Evolutionary conservation across 2,888 invertebrate species (phyloP).

Genomic region (Platerodrilus igneus): DNA sequence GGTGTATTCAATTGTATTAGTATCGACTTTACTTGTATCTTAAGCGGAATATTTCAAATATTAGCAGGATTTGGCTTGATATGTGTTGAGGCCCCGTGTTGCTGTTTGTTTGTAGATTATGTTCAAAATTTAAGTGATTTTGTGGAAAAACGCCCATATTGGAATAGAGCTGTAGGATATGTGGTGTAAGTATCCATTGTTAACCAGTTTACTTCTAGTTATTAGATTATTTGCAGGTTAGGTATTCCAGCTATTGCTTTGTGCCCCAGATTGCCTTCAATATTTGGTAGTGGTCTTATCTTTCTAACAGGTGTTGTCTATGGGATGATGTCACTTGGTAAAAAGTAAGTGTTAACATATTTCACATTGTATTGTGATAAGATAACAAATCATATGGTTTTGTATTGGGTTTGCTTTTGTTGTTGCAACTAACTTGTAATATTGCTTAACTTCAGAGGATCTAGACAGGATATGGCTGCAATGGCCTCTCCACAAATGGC

Average conservation of each 20-base stretch:
- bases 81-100: slow-evolving; percentile 92
- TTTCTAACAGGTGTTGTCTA: slow-evolving; percentile 86
- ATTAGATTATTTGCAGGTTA: slow-evolving; percentile 56
- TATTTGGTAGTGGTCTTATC: slow-evolving; percentile 85
- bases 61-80: slow-evolving; percentile 83
- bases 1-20: slow-evolving; percentile 72
- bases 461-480: slow-evolving; percentile 80
- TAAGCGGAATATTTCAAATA: slow-evolving; percentile 83
- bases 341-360: slow-evolving; percentile 67
- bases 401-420: slow-evolving; percentile 10
- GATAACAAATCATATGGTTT: slow-evolving; percentile 1
- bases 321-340: slow-evolving; percentile 92
- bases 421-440: slow-evolving; percentile 13
- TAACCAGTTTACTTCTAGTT: slow-evolving; percentile 3
- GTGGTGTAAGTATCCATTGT: slow-evolving; percentile 63
- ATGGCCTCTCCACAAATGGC: slow-evolving; percentile 67
- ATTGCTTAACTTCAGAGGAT: slow-evolving; percentile 57
- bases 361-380: not conserved
- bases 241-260: slow-evolving; percentile 76
- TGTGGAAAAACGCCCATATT: slow-evolving; percentile 80
- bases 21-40: slow-evolving; percentile 63
- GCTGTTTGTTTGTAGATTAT: slow-evolving; percentile 94
- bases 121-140: slow-evolving; percentile 81
- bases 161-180: slow-evolving; percentile 84
- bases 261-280: slow-evolving; percentile 67